Evolutionary conservation across 2,888 invertebrate species (phyloP).

Genomic region (Catocala sponsa): DNA sequence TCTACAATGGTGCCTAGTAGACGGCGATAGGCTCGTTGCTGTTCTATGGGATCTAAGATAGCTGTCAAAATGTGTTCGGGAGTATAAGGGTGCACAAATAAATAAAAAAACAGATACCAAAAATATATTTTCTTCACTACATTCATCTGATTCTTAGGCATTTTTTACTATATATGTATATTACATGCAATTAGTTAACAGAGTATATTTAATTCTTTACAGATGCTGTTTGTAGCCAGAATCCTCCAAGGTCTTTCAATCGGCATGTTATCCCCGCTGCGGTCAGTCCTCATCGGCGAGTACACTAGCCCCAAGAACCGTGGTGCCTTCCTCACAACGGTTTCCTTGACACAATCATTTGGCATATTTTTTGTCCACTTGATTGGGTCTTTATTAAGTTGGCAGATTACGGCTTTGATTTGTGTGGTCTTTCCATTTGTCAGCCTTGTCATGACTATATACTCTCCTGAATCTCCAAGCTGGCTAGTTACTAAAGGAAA

Average conservation of each 20-base stretch:
- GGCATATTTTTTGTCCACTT: slow-evolving; percentile 89
- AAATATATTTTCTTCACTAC: too few species aligned
- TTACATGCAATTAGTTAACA: too few species aligned
- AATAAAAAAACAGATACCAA: too few species aligned
- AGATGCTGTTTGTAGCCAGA: slow-evolving; percentile 49
- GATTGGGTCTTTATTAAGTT: slow-evolving; percentile 87
- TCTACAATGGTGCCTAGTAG: too few species aligned
- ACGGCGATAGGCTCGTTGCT: too few species aligned
- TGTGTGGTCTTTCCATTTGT: slow-evolving; percentile 75
- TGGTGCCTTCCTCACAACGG: slow-evolving; percentile 87
- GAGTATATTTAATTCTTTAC: slow-evolving; percentile 9
- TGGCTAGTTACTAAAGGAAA: slow-evolving; percentile 88
- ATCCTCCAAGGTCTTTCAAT: slow-evolving; percentile 72
- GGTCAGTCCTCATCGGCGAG: slow-evolving; percentile 85
- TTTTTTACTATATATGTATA: too few species aligned
- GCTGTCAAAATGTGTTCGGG: too few species aligned
- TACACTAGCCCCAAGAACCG: slow-evolving; percentile 87
- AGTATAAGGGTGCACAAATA: too few species aligned
- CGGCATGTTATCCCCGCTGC: slow-evolving; percentile 81
- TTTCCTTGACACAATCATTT: slow-evolving; percentile 85
- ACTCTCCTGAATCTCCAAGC: slow-evolving; percentile 88
- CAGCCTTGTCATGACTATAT: slow-evolving; percentile 73
- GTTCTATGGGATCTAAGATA: too few species aligned
- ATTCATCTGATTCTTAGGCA: too few species aligned
- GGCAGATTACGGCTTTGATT: slow-evolving; percentile 85